These are phyloP conservation scores for Hippasteria phrygiana DNA, from an alignment of 53 echinoderm and acorn worm genomes.

Conservation along the genomic window DNA sequence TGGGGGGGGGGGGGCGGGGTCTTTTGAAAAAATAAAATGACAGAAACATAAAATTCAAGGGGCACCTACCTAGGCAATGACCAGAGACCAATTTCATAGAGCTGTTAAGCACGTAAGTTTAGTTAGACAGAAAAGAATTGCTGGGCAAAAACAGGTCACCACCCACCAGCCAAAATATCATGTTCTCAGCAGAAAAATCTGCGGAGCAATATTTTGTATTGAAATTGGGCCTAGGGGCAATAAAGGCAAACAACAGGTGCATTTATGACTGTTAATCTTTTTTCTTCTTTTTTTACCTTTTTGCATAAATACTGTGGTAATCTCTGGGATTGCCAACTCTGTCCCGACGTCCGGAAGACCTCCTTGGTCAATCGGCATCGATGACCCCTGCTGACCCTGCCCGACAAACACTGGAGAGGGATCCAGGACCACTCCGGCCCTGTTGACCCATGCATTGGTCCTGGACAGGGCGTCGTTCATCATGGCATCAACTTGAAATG, in stretches of 20 bases:
- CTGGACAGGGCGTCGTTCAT: slow-evolving; percentile 36
- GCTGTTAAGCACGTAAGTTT: no score
- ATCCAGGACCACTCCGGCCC: slow-evolving; percentile 84
- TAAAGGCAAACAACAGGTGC: background rate
- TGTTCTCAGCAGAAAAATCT: no score
- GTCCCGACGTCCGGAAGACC: background rate
- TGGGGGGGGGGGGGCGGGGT: no score
- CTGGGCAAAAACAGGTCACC: no score
- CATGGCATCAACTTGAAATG: background rate
- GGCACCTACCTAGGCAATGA: no score
- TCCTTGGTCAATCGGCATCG: background rate
- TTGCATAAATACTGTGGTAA: slow-evolving; percentile 29
- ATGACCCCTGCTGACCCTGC: background rate
- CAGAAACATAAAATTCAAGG: no score
- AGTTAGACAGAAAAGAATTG: no score
- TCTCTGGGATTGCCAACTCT: slow-evolving; percentile 9
- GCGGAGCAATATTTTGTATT: no score
- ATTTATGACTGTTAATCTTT: background rate
- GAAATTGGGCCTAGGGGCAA: no score
- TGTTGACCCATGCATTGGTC: slow-evolving; percentile 67
- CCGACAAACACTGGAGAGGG: slow-evolving; percentile 57
- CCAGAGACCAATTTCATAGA: no score
- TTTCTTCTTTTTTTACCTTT: background rate
- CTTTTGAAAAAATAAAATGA: no score
- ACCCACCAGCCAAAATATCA: no score